Conservation (phyloP, 2,797 vertebrate genomes). For the Tenualosa thibaudeaui region DNA sequence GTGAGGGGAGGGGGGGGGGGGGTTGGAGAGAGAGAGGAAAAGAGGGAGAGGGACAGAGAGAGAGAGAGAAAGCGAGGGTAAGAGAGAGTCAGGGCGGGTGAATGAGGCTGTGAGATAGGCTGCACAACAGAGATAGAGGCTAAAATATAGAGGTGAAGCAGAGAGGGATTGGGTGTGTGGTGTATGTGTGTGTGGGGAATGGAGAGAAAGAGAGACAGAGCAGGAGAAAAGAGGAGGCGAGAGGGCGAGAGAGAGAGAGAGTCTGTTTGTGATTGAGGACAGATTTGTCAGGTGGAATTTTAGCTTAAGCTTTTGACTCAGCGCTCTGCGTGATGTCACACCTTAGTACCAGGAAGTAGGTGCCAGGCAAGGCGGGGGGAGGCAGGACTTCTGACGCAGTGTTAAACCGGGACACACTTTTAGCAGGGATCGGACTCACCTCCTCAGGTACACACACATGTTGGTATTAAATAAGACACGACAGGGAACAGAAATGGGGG, state of each 20-base stretch:
- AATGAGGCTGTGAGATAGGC: not conserved
- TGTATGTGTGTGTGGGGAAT: not conserved
- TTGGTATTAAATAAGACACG: not conserved
- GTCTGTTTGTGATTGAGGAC: not conserved
- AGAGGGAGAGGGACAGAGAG: not conserved
- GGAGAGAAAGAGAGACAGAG: not conserved
- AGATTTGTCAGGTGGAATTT: slow-evolving; percentile 14
- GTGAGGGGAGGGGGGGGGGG: not conserved
- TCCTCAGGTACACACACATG: not conserved
- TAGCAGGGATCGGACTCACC: not conserved
- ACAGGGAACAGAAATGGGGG: not conserved
- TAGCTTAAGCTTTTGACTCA: not conserved
- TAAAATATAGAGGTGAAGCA: not conserved
- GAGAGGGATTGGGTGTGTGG: not conserved
- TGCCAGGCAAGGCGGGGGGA: not conserved
- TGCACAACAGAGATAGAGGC: not conserved
- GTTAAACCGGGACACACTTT: not conserved
- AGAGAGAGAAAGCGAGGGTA: not conserved
- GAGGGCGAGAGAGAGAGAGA: not conserved
- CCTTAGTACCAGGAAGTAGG: not conserved
- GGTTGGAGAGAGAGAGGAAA: not conserved
- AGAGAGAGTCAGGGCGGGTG: not conserved
- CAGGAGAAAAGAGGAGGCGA: not conserved
- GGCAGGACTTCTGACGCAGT: not conserved
- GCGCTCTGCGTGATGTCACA: not conserved